Conservation (phyloP, 2,113 vertebrate species). For the Solenodon paradoxus region DNA sequence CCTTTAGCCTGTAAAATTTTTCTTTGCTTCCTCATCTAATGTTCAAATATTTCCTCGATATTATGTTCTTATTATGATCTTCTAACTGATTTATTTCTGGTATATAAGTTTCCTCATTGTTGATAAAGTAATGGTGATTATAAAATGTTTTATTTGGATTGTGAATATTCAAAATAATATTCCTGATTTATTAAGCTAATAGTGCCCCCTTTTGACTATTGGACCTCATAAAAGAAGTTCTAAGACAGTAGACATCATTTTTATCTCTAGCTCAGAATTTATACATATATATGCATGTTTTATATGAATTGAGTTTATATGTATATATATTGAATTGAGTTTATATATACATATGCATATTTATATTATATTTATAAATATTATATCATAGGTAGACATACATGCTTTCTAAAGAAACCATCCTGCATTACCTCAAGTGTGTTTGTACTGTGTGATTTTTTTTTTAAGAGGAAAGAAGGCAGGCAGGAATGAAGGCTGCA, state of each 20-base stretch:
- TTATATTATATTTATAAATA: not conserved
- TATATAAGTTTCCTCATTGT: not conserved
- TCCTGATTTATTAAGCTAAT: not conserved
- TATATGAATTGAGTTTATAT: too few species aligned
- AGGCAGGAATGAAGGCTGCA: too few species aligned
- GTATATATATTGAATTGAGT: too few species aligned
- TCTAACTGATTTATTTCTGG: conserved; percentile 35
- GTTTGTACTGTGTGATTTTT: not conserved
- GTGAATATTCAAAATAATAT: not conserved
- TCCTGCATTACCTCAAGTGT: not conserved
- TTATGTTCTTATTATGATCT: not conserved
- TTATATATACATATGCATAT: not conserved
- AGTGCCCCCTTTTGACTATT: not conserved
- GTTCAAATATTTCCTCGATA: not conserved
- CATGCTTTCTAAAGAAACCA: not conserved
- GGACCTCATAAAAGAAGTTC: not conserved
- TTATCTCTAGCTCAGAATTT: not conserved
- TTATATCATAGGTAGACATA: too few species aligned
- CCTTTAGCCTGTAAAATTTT: not conserved
- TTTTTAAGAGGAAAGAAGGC: too few species aligned
- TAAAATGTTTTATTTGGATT: not conserved
- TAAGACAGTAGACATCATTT: not conserved
- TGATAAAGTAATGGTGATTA: conserved; percentile 9
- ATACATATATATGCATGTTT: too few species aligned
- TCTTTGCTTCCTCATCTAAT: not conserved